Conservation (phyloP, 2,888 invertebrate genomes). For the Eledone cirrhosa region DNA sequence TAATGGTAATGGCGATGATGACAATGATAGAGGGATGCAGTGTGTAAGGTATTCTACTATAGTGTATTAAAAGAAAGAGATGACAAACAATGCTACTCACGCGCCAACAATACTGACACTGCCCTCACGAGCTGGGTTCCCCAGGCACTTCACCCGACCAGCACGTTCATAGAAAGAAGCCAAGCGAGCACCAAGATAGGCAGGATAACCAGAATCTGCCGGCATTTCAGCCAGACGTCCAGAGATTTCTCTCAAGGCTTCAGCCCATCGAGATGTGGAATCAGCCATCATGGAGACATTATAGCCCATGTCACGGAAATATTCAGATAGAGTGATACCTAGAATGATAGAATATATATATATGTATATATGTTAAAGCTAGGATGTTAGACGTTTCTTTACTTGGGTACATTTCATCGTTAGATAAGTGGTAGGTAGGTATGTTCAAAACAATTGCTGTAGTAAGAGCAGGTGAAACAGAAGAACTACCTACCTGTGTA, state of each 20-base stretch:
- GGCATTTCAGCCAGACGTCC: slow-evolving; percentile 99
- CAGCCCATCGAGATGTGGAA: slow-evolving; percentile 99
- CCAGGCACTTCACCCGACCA: slow-evolving; percentile 94
- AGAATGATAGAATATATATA: slow-evolving; percentile 31
- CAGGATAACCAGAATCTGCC: slow-evolving; percentile 94
- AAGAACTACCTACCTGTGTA: slow-evolving; percentile 77
- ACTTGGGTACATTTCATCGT: too few species aligned
- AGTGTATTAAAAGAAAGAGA: background rate
- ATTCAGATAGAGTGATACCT: slow-evolving; percentile 99
- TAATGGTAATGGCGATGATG: too few species aligned
- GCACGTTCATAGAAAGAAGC: slow-evolving; percentile 99
- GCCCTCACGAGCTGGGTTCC: slow-evolving; percentile 97
- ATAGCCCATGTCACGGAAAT: slow-evolving; percentile 97
- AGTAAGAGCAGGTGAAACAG: too few species aligned
- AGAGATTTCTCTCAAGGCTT: slow-evolving; percentile 99
- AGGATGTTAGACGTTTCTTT: too few species aligned
- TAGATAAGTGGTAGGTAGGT: too few species aligned
- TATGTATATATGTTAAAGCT: too few species aligned
- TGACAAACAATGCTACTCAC: slow-evolving; percentile 58
- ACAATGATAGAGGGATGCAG: too few species aligned
- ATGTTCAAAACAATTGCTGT: background rate
- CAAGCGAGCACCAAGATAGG: slow-evolving; percentile 96
- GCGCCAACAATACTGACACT: slow-evolving; percentile 99
- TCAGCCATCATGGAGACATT: slow-evolving; percentile 99
- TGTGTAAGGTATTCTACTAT: too few species aligned